Conservation (phyloP, 1,140 invertebrate species). For the Archegozetes longisetosus region DNA sequence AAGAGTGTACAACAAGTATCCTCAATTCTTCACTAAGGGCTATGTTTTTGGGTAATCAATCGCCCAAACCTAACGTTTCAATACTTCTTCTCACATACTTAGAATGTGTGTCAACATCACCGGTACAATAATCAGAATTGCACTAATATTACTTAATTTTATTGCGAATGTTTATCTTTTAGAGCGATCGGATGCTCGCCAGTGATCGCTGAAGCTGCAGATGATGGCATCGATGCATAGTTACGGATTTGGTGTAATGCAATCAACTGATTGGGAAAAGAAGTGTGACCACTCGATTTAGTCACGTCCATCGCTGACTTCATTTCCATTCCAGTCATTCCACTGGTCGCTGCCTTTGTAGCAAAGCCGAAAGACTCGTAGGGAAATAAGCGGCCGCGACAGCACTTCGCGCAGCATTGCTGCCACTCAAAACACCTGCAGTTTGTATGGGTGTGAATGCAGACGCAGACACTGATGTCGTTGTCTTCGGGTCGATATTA, state of each 20-base stretch:
- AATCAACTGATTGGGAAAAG: conserved; percentile 82
- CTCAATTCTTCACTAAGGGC: too few species aligned
- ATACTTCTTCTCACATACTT: too few species aligned
- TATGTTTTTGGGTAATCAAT: too few species aligned
- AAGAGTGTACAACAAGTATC: too few species aligned
- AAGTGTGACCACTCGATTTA: conserved; percentile 34
- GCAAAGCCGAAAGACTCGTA: conserved; percentile 79
- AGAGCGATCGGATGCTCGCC: conserved; percentile 36
- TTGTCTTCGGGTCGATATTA: not conserved
- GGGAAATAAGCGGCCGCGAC: conserved; percentile 46
- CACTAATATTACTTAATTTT: not conserved
- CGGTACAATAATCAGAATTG: too few species aligned
- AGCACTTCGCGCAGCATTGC: conserved; percentile 23
- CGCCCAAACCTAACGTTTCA: too few species aligned
- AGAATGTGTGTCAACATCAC: too few species aligned
- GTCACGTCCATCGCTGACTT: conserved; percentile 30
- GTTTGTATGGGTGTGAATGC: conserved; percentile 79
- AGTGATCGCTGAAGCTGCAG: conserved; percentile 24
- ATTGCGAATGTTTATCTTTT: conserved; percentile 34
- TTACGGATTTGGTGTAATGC: conserved; percentile 91
- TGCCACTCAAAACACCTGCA: conserved; percentile 41
- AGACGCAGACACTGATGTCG: conserved; percentile 40
- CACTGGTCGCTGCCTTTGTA: conserved; percentile 29
- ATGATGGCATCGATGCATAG: conserved; percentile 75
- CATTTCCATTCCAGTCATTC: conserved; percentile 29